Conservation (phyloP, 2,888 invertebrate species). For the Melanotus villosus region DNA sequence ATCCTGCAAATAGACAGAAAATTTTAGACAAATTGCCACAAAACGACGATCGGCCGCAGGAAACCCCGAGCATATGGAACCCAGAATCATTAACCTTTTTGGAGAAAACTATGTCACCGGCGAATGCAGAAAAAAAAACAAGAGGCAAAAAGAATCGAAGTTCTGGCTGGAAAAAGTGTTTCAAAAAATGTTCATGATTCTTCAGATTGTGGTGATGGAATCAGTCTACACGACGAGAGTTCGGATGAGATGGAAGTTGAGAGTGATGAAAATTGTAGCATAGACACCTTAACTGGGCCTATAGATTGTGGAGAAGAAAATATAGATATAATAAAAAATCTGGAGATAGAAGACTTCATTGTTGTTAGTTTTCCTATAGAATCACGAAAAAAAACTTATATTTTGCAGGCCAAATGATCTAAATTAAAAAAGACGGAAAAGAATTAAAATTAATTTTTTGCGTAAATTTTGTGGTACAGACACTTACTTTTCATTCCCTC, state of each 20-base stretch:
- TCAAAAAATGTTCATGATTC: not conserved
- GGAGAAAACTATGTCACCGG: not conserved
- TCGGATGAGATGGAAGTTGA: not conserved
- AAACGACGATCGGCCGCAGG: not conserved
- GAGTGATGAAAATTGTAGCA: not conserved
- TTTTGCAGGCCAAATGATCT: not conserved
- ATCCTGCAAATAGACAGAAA: not conserved
- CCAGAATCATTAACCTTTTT: not conserved
- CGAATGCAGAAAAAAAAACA: not conserved
- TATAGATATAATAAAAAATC: not conserved
- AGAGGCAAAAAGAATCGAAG: conserved; percentile 8
- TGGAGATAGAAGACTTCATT: not conserved
- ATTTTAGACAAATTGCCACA: conserved; percentile 10
- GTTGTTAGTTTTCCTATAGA: conserved; percentile 10
- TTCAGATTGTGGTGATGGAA: not conserved
- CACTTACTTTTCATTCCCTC: conserved; percentile 4
- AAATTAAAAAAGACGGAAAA: not conserved
- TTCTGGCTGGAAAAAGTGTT: not conserved
- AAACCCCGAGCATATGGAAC: not conserved
- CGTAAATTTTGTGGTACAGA: conserved; percentile 7
- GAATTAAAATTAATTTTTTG: not conserved
- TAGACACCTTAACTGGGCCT: not conserved
- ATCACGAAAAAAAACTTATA: not conserved
- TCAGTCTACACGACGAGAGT: not conserved
- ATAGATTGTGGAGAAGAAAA: not conserved